A percentile compares a stretch with the other conserved stretches of the same genome.
phyloP scores from a whole-genome alignment of 2,113 vertebrate genomes.

The Bubo scandiacus region DNA sequence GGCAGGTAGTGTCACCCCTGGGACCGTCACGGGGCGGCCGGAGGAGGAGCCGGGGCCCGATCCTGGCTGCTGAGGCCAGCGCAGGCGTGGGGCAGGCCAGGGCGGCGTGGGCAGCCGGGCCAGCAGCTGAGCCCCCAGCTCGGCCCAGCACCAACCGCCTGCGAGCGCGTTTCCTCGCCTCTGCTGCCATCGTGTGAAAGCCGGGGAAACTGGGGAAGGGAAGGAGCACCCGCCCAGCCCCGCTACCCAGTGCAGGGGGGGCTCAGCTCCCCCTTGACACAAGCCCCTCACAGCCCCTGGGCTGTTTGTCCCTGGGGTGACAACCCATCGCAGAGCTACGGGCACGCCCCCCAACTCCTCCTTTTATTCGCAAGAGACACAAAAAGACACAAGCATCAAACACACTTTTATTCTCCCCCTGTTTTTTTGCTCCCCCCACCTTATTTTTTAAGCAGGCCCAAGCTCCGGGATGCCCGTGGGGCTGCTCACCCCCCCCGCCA shows the following conservation, averaged over 20 bases:
- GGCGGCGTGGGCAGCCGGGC: not conserved
- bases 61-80: not conserved
- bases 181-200: slow-evolving; percentile 54
- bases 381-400: not conserved
- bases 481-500: not conserved
- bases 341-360: not conserved
- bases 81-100: not conserved
- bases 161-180: not conserved
- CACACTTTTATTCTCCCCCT: not conserved
- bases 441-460: not conserved
- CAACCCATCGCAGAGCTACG: not conserved
- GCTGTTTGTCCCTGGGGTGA: not conserved
- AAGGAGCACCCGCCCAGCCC: not conserved
- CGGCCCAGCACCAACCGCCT: not conserved
- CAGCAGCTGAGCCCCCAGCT: not conserved
- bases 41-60: not conserved
- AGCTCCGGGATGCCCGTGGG: not conserved
- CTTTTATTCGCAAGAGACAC: not conserved
- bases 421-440: not conserved
- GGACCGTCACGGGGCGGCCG: slow-evolving; percentile 9
- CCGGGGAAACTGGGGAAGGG: not conserved
- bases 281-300: not conserved
- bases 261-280: not conserved
- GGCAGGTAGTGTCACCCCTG: slow-evolving; percentile 55
- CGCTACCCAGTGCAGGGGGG: not conserved